phyloP scores from a whole-genome alignment of 2,113 vertebrate genomes.

The Leucoraja erinaceus region DNA sequence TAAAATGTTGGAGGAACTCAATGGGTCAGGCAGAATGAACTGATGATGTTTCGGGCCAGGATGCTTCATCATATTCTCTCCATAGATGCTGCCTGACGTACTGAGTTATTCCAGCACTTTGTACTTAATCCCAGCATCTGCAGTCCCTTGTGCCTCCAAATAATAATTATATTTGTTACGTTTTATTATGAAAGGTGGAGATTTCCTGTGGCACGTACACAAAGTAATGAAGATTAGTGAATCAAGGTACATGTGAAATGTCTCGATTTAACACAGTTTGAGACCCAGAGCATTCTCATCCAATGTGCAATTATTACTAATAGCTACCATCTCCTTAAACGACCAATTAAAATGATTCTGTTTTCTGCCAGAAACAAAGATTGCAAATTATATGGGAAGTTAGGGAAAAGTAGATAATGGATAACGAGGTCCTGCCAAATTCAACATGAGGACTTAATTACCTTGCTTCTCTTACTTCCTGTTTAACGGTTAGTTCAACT shows the following conservation, averaged over 20 bases:
- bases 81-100: too few relatives aligned
- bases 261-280: background rate
- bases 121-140: too few relatives aligned
- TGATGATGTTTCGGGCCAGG: too few relatives aligned
- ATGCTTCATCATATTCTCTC: too few relatives aligned
- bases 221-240: background rate
- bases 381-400: background rate
- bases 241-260: background rate
- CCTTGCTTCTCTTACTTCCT: background rate
- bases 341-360: background rate
- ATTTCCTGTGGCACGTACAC: background rate
- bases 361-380: background rate
- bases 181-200: background rate
- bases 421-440: background rate
- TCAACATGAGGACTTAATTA: background rate
- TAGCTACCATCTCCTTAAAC: background rate
- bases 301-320: background rate
- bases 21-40: too few relatives aligned
- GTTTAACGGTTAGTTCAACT: too few relatives aligned
- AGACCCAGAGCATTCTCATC: background rate
- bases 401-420: background rate
- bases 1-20: too few relatives aligned
- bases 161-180: background rate
- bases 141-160: too few relatives aligned
- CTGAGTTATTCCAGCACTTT: too few relatives aligned